phyloP scores from a whole-genome alignment of 2,888 invertebrate genomes.

The Cheilosia grossa region DNA sequence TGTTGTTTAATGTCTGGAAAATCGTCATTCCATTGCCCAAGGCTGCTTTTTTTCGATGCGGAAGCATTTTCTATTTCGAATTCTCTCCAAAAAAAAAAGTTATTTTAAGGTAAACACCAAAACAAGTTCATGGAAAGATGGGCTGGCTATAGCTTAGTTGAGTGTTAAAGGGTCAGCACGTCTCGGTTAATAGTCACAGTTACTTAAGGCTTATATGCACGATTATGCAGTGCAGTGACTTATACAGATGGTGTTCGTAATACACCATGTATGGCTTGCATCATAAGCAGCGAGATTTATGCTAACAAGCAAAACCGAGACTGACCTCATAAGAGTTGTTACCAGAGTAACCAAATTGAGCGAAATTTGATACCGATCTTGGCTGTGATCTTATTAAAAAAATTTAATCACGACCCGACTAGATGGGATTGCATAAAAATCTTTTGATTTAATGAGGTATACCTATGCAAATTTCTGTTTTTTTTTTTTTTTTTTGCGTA shows the following conservation, averaged over 20 bases:
- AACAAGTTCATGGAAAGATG: slow-evolving; percentile 67
- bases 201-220: slow-evolving; percentile 17
- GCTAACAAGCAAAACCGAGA: background rate
- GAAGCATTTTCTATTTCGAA: slow-evolving; percentile 62
- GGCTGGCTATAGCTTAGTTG: background rate
- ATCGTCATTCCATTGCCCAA: slow-evolving; percentile 50
- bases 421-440: too few species aligned
- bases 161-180: slow-evolving; percentile 42
- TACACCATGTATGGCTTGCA: background rate
- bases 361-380: background rate
- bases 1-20: slow-evolving; percentile 43
- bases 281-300: slow-evolving; percentile 7
- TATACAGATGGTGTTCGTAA: background rate
- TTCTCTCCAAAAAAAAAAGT: slow-evolving; percentile 10
- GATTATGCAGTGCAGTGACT: slow-evolving; percentile 41
- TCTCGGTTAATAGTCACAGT: slow-evolving; percentile 6
- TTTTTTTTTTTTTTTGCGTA: too few species aligned
- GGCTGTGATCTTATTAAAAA: background rate
- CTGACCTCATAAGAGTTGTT: slow-evolving; percentile 5
- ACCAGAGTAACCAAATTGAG: background rate
- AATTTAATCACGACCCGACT: too few species aligned
- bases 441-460: too few species aligned
- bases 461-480: too few species aligned
- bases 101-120: slow-evolving; percentile 2
- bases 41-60: slow-evolving; percentile 52